Base-by-base conservation (phyloP, 1,140 invertebrate species). In the Plodia interpunctella region DNA sequence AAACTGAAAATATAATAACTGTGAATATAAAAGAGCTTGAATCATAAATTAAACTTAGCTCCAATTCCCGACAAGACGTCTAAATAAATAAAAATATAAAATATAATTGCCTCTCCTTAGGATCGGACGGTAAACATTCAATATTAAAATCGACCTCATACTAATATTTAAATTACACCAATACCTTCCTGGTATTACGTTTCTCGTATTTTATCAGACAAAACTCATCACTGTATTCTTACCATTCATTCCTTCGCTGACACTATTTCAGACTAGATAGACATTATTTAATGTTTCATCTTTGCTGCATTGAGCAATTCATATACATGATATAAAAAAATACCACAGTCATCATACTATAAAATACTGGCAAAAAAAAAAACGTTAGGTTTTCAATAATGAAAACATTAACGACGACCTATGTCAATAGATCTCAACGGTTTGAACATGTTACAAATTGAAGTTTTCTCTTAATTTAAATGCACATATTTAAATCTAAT, bases 331-430 rank as follows among this genome's bases (percentile, higher is more conserved):
- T 62, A 66, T 62, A 73, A 70, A 72, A 65, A 57, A 63, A 61
- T 67, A 67, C 57, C 67, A 76, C 71, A 66, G 66, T 74, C 70
- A 70, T 84, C 78, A 77, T 70, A 76, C 73, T 72, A 70, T 80
- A 78, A 82, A 87, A 87, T 87, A 87, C 84, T 86, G 84, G 80
- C 77, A 78, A 80, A 87, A 76, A 77, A 78, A 72, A 53, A 11
- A 13, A 63, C 65, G 60, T 62, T 68, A 70, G 60, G 57, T 70
- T 71, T 62, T 68, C 70, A 54, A 72, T 62, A 65, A 57, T 70
- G 57, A 63, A 68, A 72, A 73, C 72, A 74, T 68, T 73, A 68
- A 66, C 71, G 73, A 76, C 71, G 72, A 76, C 66, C 74, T 78
- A 79, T 75, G 65, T 72, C 65, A 57, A 74, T 72, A 77, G 72